Evolutionary conservation across 2,797 vertebrate genomes (phyloP), one percentile per base, ranked within the genome.

Genomic region (Coranthus polyacanthus): DNA sequence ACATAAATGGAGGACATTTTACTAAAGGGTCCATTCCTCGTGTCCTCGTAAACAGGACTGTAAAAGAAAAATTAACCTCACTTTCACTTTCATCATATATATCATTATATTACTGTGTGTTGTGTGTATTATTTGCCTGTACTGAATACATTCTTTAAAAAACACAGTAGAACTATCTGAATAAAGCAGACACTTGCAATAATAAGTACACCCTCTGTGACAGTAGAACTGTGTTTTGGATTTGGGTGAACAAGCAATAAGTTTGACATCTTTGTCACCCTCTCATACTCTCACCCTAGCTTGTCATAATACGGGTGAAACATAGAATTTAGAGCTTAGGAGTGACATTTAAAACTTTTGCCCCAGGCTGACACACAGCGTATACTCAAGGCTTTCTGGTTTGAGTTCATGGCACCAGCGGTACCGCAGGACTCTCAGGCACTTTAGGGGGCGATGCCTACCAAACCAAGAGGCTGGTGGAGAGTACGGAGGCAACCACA

Each of bases 401-500:
- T 66, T 75, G 60, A 63, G 68, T 78, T 75, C 51, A 74, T 53
- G 67, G 75, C 60, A 77, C 52, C 63, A 75, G 69, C 34, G 68
- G 67, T 64, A 80, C 78, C 76, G 39, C 77, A 79, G 66, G 72
- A 67, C 71, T 77, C 62, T 51, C 36, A 74, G 72, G 66, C 82
- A 89, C 78, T 90, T 41, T 81, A 58, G 72, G 78, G 52, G 59
- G 75, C 69, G 55, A 72, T 65, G 68, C 43, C 57, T 65, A 81
- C 84, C 78, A 71, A 83, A 72, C 76, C 78, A 58, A 68, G 41
- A 36, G 16, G 58, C 82, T 64, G 63, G 72, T 71, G 38, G 58
- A 62, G 55, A 79, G 72, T 2, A 18, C 75, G 72, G 61, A 70
- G 69, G 4, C 61, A 86, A 88, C 92, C 86, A 72, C 86, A 89